Percentiles rank a stretch among this genome's conserved stretches.
Evolutionary conservation across 1,140 invertebrate genomes (phyloP).

Genomic region (Colletes gigas): DNA sequence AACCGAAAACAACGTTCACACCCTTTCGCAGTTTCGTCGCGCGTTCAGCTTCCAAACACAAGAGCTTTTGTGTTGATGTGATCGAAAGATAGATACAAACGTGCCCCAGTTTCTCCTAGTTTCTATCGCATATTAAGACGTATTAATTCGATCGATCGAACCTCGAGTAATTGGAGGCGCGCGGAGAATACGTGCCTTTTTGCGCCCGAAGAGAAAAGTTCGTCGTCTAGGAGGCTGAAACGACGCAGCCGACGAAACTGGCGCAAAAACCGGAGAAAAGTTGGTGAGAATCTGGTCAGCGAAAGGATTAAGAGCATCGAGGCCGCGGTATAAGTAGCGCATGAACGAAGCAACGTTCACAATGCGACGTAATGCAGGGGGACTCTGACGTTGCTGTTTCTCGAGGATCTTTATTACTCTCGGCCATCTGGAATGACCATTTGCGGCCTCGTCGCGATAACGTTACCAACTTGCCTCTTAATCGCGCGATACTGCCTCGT

Average conservation of each 20-base stretch:
- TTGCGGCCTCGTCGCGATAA: neutral
- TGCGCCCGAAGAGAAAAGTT: too few species aligned
- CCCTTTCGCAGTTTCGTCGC: too few species aligned
- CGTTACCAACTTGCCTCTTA: neutral
- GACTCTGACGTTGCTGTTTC: neutral
- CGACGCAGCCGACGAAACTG: neutral
- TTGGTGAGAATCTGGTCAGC: constrained; percentile 10
- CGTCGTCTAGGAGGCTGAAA: too few species aligned
- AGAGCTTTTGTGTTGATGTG: too few species aligned
- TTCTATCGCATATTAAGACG: too few species aligned
- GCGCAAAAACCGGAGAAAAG: neutral
- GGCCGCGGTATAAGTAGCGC: constrained; percentile 16
- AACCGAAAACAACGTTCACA: too few species aligned
- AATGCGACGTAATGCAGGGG: constrained; percentile 21
- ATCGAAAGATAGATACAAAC: too few species aligned
- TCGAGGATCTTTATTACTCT: constrained; percentile 1
- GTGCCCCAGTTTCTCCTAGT: too few species aligned
- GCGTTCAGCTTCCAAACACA: too few species aligned
- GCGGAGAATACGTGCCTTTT: too few species aligned
- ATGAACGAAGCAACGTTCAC: constrained; percentile 1
- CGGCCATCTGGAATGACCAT: neutral
- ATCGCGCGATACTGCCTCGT: constrained; percentile 3
- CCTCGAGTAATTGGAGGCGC: too few species aligned
- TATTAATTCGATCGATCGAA: too few species aligned
- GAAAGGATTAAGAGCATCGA: constrained; percentile 28